Evolutionary conservation across 2,888 invertebrate genomes (phyloP).

Genomic region (Alloplasta piceator): DNA sequence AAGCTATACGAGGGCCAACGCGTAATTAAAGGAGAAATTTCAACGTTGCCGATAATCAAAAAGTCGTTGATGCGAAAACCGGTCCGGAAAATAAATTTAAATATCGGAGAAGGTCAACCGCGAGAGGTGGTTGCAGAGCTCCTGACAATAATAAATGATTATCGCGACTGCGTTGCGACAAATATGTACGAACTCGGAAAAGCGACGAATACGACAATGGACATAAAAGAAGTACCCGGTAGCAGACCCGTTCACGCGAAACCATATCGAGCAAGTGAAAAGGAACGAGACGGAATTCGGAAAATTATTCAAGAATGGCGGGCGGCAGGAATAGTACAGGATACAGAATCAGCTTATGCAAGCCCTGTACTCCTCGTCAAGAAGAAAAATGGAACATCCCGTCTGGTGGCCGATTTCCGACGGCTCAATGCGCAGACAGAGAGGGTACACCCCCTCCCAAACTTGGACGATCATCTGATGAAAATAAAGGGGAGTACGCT

Average conservation of each 20-base stretch:
- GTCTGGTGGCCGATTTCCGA: conserved; percentile 44
- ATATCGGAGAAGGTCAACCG: background rate
- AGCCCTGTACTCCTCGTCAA: too few relatives aligned
- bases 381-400: conserved; percentile 24
- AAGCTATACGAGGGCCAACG: background rate
- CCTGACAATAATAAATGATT: background rate
- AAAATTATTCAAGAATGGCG: conserved; percentile 46
- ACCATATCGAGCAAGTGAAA: conserved; percentile 24
- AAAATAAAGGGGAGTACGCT: conserved; percentile 6
- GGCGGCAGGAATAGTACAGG: conserved; percentile 33
- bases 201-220: conserved; percentile 12
- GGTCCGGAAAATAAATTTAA: background rate
- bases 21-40: background rate
- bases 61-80: too few relatives aligned
- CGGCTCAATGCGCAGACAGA: conserved; percentile 30
- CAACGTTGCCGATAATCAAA: background rate
- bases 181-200: conserved; percentile 13
- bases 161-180: conserved; percentile 43
- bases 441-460: conserved; percentile 30
- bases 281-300: conserved; percentile 26
- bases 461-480: conserved; percentile 40
- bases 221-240: conserved; percentile 21
- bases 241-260: too few relatives aligned
- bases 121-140: background rate
- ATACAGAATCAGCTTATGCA: conserved; percentile 39